Conservation (phyloP, 2,888 invertebrate species). For the Oscheius sp. region DNA sequence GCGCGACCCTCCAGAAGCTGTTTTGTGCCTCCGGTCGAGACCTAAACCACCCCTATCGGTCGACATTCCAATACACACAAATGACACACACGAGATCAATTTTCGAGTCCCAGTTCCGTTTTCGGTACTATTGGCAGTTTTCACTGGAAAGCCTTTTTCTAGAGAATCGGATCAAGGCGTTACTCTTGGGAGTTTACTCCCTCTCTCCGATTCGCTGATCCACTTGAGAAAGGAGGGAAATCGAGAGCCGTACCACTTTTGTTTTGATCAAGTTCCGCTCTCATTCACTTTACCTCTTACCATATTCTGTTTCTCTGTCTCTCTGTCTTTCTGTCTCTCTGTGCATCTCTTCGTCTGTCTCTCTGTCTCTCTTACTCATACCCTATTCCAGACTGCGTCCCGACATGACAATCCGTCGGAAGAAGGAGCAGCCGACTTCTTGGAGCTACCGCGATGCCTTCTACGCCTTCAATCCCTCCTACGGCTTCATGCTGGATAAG, state of each 20-base stretch:
- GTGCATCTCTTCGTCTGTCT: background rate
- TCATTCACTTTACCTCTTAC: background rate
- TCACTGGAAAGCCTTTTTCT: background rate
- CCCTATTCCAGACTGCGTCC: background rate
- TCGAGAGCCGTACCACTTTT: slow-evolving; percentile 15
- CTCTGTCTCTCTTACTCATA: background rate
- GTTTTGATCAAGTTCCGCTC: background rate
- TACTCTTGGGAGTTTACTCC: background rate
- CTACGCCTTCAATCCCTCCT: slow-evolving; percentile 52
- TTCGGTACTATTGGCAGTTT: background rate
- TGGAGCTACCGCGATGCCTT: slow-evolving; percentile 54
- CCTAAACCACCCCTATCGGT: no score
- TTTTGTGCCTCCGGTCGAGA: background rate
- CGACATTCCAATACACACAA: background rate
- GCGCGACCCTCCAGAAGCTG: slow-evolving; percentile 1
- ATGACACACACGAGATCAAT: background rate
- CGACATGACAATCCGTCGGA: slow-evolving; percentile 35
- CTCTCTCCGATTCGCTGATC: slow-evolving; percentile 1
- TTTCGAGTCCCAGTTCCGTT: background rate
- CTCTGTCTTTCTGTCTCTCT: slow-evolving; percentile 11
- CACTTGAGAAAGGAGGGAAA: slow-evolving; percentile 20
- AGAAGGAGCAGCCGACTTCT: slow-evolving; percentile 46
- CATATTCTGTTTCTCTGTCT: slow-evolving; percentile 1
- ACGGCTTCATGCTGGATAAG: slow-evolving; percentile 49
- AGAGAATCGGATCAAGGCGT: background rate